Evolutionary conservation across 2,797 vertebrate genomes (phyloP).

Genomic region (Lutjanus campechanus): DNA sequence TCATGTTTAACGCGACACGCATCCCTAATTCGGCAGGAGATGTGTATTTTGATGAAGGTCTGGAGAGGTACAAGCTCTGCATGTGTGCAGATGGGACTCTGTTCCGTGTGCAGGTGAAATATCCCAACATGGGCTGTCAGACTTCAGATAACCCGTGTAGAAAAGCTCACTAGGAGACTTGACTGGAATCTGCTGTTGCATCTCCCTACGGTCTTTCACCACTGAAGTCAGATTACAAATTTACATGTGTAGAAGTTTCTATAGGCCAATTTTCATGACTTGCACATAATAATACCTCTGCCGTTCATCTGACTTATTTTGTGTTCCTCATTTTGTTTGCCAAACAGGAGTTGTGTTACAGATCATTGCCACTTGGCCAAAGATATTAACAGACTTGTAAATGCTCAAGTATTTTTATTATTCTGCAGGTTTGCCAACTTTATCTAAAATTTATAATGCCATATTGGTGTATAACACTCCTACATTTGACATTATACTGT

Average conservation of each 20-base stretch:
- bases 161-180: conserved; percentile 79
- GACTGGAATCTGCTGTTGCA: conserved; percentile 32
- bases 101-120: conserved; percentile 94
- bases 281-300: conserved; percentile 49
- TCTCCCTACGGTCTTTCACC: conserved; percentile 25
- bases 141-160: conserved; percentile 93
- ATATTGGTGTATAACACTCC: conserved; percentile 20
- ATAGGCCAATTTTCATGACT: conserved; percentile 22
- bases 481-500: conserved; percentile 22
- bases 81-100: conserved; percentile 96
- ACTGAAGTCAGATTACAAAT: conserved; percentile 40
- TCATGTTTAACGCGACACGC: conserved; percentile 92
- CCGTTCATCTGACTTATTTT: conserved; percentile 26
- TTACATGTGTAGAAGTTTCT: conserved; percentile 12
- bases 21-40: conserved; percentile 92
- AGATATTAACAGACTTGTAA: conserved; percentile 47
- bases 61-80: conserved; percentile 97
- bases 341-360: conserved; percentile 39
- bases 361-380: conserved; percentile 59
- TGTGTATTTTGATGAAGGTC: conserved; percentile 85
- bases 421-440: conserved; percentile 41
- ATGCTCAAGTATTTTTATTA: conserved; percentile 37
- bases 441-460: conserved; percentile 21
- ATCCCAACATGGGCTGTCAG: conserved; percentile 96
- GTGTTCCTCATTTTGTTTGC: conserved; percentile 37